A percentile compares a stretch with the other conserved stretches of the same genome.
Evolutionary conservation across 2,797 vertebrate genomes (phyloP).

Genomic region (Gallinago solitaria): DNA sequence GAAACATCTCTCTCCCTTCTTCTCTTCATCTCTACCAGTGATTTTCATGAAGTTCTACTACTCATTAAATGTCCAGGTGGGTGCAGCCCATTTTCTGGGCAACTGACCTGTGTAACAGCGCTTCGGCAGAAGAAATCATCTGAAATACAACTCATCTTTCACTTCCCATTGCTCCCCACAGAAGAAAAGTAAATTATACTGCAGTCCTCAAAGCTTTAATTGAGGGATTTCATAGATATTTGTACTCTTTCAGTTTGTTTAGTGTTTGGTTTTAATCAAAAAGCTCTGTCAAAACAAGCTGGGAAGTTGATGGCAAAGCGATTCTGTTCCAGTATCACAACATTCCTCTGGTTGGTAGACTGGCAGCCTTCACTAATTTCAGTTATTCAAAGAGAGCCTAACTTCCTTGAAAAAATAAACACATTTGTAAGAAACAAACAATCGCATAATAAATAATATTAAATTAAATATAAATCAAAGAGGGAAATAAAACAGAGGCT

Average conservation of each 20-base stretch:
- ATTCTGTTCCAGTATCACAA: background rate
- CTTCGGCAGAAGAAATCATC: background rate
- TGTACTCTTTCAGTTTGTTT: background rate
- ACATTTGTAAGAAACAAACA: background rate
- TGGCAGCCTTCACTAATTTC: background rate
- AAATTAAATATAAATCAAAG: too few relatives aligned
- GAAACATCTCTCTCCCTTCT: background rate
- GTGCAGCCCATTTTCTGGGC: background rate
- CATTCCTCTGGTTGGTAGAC: background rate
- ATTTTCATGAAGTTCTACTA: background rate
- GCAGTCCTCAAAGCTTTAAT: background rate
- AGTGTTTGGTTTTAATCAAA: background rate
- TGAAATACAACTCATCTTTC: background rate
- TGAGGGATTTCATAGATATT: background rate
- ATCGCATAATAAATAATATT: too few relatives aligned
- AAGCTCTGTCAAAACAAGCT: background rate
- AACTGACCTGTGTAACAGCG: background rate
- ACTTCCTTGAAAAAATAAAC: background rate
- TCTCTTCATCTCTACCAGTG: background rate
- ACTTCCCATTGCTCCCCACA: background rate
- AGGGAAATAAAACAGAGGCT: background rate
- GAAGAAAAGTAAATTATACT: background rate
- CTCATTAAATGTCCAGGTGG: background rate
- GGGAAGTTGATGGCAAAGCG: background rate
- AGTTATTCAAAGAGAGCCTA: background rate